These are phyloP conservation scores for Patagioenas fasciata DNA, from an alignment of 2,113 vertebrate species.

Conservation along the genomic window DNA sequence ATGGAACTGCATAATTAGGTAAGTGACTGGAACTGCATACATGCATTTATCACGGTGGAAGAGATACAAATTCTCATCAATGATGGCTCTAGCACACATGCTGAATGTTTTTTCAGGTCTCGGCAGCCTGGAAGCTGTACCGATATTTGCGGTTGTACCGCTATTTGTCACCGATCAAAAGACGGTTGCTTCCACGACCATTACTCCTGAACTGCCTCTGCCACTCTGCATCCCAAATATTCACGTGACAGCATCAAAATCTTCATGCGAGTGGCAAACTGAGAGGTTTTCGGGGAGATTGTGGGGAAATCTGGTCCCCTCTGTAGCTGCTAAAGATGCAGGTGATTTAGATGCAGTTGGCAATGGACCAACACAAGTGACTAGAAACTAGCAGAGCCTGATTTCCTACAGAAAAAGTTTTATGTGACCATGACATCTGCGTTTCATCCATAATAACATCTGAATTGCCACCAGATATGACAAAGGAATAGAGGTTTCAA, in stretches of 20 bases:
- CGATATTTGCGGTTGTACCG: accelerated
- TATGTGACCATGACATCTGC: background rate
- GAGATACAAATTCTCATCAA: background rate
- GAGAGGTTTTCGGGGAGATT: background rate
- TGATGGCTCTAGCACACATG: background rate
- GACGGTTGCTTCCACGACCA: background rate
- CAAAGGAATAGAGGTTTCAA: constrained; percentile 12
- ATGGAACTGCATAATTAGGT: background rate
- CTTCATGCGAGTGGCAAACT: background rate
- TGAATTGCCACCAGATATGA: background rate
- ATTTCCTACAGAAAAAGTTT: constrained; percentile 31
- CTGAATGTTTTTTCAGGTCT: background rate
- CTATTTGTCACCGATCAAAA: constrained; percentile 21
- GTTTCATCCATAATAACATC: background rate
- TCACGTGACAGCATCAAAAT: background rate
- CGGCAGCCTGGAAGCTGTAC: background rate
- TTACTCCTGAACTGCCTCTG: background rate
- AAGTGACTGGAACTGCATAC: background rate
- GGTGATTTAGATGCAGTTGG: constrained; percentile 39
- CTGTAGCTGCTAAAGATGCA: background rate
- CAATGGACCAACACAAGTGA: background rate
- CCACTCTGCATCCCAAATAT: background rate
- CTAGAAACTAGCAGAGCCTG: background rate
- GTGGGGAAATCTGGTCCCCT: background rate
- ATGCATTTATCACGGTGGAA: background rate